Evolutionary conservation across 2,888 invertebrate species (phyloP).

Genomic region (Microchrysa polita): DNA sequence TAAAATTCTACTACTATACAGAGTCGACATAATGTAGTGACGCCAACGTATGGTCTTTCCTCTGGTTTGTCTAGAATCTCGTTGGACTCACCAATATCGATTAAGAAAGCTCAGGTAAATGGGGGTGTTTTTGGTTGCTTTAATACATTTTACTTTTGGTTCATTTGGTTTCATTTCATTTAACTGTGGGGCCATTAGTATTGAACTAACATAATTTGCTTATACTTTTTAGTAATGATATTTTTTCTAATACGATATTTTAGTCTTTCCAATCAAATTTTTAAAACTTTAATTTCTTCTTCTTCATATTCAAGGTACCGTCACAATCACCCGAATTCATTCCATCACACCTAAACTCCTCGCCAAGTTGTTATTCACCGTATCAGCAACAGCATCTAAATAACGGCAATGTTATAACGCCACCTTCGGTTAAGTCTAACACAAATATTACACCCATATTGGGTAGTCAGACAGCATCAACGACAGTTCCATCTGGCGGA

Average conservation of each 20-base stretch:
- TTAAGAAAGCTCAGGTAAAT: conserved; percentile 64
- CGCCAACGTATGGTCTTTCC: conserved; percentile 62
- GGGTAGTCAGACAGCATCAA: conserved; percentile 55
- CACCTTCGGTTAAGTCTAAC: conserved; percentile 52
- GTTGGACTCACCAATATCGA: conserved; percentile 62
- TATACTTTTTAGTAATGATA: neutral
- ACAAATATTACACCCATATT: conserved; percentile 49
- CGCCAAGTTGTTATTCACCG: conserved; percentile 63
- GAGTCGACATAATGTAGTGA: conserved; percentile 62
- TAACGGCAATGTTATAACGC: conserved; percentile 55
- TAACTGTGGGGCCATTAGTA: neutral
- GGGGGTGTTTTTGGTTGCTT: conserved; percentile 45
- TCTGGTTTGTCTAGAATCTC: conserved; percentile 61
- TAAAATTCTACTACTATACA: conserved; percentile 52
- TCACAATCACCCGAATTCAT: conserved; percentile 68
- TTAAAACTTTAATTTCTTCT: neutral
- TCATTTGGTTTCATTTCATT: conserved; percentile 3
- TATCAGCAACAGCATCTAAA: conserved; percentile 60
- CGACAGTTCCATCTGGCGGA: conserved; percentile 52
- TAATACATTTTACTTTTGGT: conserved; percentile 9
- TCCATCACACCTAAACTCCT: conserved; percentile 64
- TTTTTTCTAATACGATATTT: conserved; percentile 17
- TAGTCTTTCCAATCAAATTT: neutral
- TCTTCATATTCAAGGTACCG: conserved; percentile 62
- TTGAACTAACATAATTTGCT: conserved; percentile 12